Conservation (phyloP, 2,888 invertebrate genomes). For the Zaprionus bogoriensis region DNA sequence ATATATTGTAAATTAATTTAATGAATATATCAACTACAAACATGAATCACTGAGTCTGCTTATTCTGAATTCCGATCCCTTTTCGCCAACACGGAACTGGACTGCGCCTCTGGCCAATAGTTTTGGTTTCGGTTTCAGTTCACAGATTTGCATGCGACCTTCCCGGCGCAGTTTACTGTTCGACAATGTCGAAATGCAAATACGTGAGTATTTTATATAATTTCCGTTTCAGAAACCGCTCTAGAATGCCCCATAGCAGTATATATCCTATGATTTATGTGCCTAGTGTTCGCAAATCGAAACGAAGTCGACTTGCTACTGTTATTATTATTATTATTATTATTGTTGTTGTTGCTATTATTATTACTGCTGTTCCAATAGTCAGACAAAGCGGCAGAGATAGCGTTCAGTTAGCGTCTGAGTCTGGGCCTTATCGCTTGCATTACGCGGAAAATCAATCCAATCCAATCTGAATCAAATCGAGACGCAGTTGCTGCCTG, state of each 20-base stretch:
- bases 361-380: not conserved
- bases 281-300: too few relatives aligned
- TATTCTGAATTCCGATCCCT: not conserved
- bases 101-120: not conserved
- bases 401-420: conserved; percentile 10
- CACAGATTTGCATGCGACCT: conserved; percentile 49
- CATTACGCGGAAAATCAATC: not conserved
- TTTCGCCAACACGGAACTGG: not conserved
- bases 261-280: not conserved
- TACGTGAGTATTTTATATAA: conserved; percentile 53
- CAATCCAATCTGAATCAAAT: not conserved
- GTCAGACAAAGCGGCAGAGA: conserved; percentile 8
- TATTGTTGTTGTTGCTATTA: not conserved
- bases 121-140: too few relatives aligned
- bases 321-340: not conserved
- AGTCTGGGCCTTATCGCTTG: conserved; percentile 22
- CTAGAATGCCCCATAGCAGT: not conserved
- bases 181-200: conserved; percentile 43
- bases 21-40: conserved; percentile 36
- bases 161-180: conserved; percentile 49
- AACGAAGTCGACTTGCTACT: not conserved
- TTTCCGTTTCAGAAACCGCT: not conserved
- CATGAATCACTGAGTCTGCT: not conserved
- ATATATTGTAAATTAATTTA: conserved; percentile 57
- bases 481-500: conserved; percentile 21